These are phyloP conservation scores for Anoplopoma fimbria DNA, from an alignment of 2,113 vertebrate genomes.

Conservation along the genomic window DNA sequence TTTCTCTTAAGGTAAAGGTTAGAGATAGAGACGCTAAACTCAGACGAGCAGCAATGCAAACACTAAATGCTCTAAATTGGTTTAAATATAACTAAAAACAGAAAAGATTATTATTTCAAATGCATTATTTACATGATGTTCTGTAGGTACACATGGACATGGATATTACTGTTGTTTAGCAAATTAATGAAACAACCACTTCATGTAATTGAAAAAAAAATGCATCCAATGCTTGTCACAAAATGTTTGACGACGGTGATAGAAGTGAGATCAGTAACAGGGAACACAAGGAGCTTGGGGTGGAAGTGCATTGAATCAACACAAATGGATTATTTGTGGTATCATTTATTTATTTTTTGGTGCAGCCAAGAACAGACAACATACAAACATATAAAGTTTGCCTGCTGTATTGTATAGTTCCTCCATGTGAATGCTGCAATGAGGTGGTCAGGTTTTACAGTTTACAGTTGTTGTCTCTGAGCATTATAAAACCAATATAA, in stretches of 20 bases:
- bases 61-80: background rate
- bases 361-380: background rate
- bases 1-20: background rate
- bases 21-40: background rate
- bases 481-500: background rate
- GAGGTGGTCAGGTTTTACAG: background rate
- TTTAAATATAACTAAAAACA: background rate
- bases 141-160: background rate
- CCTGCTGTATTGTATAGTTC: background rate
- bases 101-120: background rate
- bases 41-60: background rate
- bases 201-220: background rate
- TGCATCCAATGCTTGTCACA: background rate
- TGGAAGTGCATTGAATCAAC: background rate
- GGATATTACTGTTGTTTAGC: background rate
- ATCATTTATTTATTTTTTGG: constrained; percentile 43
- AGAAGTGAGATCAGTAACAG: background rate
- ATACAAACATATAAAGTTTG: constrained; percentile 4
- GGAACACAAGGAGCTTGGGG: background rate
- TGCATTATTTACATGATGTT: background rate
- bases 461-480: background rate
- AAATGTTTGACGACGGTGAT: background rate
- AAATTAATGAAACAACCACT: background rate
- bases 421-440: background rate
- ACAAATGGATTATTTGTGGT: background rate